These are phyloP conservation scores for Myioborus melanocephalus DNA, from an alignment of 2,797 vertebrate genomes.

Conservation along the genomic window DNA sequence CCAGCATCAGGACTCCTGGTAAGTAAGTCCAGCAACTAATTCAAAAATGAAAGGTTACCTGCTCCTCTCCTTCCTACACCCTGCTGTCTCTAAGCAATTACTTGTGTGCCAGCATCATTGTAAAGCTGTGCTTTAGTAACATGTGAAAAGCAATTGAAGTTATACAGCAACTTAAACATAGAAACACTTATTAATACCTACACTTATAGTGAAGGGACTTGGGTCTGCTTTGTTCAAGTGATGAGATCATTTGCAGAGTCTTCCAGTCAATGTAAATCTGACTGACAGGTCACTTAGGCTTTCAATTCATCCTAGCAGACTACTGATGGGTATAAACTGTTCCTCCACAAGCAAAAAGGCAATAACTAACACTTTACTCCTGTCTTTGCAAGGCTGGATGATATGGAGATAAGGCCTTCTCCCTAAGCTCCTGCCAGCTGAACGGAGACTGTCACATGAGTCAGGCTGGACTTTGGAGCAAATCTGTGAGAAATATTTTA, in stretches of 20 bases:
- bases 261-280: conserved; percentile 8
- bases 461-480: not conserved
- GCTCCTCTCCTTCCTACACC: conserved; percentile 6
- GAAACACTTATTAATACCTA: conserved; percentile 11
- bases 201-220: not conserved
- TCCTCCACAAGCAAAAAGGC: not conserved
- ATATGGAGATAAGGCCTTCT: not conserved
- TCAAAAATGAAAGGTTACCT: conserved; percentile 45
- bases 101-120: conserved; percentile 11
- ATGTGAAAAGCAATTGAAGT: conserved; percentile 23
- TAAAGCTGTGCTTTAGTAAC: conserved; percentile 30
- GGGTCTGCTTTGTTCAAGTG: conserved; percentile 1
- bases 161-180: conserved; percentile 21
- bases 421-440: not conserved
- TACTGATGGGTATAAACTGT: not conserved
- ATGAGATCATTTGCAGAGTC: conserved; percentile 17
- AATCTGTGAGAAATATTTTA: not conserved
- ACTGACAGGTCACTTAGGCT: conserved; percentile 42
- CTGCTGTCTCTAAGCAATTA: conserved; percentile 48
- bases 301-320: conserved; percentile 1
- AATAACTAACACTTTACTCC: not conserved
- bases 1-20: not conserved
- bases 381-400: not conserved
- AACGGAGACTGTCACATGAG: not conserved
- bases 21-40: conserved; percentile 8